phyloP scores from a whole-genome alignment of 2,113 vertebrate species.

The Otocyon megalotis region DNA sequence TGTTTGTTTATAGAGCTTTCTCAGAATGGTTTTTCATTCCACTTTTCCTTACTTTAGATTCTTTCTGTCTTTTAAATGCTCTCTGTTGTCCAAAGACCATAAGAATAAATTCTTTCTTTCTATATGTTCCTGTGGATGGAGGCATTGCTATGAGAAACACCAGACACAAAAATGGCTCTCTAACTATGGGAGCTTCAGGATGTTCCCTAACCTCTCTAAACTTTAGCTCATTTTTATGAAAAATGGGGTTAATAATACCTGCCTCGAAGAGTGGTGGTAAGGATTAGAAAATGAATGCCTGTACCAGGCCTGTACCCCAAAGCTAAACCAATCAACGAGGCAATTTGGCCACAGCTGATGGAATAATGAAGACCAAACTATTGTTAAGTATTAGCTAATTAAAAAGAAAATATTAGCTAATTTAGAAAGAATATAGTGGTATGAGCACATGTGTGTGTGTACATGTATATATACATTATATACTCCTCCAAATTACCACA shows the following conservation, averaged over 20 bases:
- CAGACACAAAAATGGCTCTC: neutral
- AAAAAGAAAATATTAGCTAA: neutral
- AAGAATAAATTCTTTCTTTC: neutral
- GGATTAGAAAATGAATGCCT: neutral
- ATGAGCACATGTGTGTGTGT: neutral
- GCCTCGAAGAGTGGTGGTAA: neutral
- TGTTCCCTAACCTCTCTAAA: neutral
- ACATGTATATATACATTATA: too few species aligned
- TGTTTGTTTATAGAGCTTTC: neutral
- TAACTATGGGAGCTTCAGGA: neutral
- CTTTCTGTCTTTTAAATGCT: neutral
- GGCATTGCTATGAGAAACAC: neutral
- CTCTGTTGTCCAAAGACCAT: neutral
- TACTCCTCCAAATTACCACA: neutral
- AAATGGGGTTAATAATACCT: neutral
- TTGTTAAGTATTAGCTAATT: neutral
- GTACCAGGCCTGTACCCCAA: neutral
- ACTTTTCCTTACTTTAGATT: neutral
- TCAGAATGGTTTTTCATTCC: neutral
- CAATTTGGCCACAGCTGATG: neutral
- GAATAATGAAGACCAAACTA: neutral
- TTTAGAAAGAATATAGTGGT: neutral
- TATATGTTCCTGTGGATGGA: accelerated
- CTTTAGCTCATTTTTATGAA: neutral
- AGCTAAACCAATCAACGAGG: neutral